Percentiles rank a stretch among this genome's conserved stretches.
Evolutionary conservation across 2,797 vertebrate genomes (phyloP).

Genomic region (Micrastur ruficollis): DNA sequence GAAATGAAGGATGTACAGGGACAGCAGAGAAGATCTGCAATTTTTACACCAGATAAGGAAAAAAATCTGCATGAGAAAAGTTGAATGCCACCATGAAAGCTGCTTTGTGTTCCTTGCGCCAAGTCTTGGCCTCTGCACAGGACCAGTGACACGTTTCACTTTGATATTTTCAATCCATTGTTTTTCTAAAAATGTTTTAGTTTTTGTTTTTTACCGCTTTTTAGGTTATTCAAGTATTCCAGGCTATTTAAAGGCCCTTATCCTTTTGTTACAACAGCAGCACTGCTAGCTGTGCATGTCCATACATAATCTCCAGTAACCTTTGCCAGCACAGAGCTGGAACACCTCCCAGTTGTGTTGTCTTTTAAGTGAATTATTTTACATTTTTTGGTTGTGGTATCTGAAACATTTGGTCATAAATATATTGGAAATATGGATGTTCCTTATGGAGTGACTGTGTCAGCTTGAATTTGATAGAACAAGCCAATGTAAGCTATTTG

Average conservation of each 20-base stretch:
- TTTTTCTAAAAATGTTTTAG: not conserved
- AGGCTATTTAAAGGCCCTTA: conserved; percentile 9
- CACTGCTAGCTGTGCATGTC: conserved; percentile 9
- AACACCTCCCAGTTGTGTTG: not conserved
- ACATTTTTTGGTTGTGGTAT: not conserved
- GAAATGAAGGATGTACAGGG: not conserved
- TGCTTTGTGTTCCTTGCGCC: not conserved
- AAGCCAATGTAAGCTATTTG: not conserved
- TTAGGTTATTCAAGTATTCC: not conserved
- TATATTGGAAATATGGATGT: not conserved
- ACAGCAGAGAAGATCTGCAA: not conserved
- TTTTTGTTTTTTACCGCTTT: not conserved
- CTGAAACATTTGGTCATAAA: conserved; percentile 17
- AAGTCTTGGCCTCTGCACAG: not conserved
- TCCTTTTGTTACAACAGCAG: not conserved
- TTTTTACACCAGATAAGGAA: not conserved
- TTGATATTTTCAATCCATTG: not conserved
- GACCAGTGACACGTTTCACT: not conserved
- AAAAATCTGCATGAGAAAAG: not conserved
- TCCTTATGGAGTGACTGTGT: not conserved
- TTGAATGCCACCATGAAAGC: not conserved
- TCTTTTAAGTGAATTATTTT: conserved; percentile 46
- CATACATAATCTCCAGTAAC: not conserved
- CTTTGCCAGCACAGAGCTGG: conserved; percentile 12
- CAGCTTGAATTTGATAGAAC: conserved; percentile 34